phyloP scores from a whole-genome alignment of 2,113 vertebrate genomes.

The Pangasianodon gigas region DNA sequence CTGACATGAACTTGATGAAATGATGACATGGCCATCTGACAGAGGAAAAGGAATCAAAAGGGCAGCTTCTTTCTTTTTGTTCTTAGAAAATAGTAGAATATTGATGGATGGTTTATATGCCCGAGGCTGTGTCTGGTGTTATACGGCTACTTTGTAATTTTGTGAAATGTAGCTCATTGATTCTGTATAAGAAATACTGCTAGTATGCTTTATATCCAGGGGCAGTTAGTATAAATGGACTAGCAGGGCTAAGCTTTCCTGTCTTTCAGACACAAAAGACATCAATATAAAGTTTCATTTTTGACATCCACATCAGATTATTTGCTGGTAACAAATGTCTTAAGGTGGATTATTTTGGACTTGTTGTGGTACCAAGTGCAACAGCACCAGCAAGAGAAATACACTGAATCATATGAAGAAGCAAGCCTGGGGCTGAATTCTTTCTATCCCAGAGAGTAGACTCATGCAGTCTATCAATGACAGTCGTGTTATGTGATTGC shows the following conservation, averaged over 20 bases:
- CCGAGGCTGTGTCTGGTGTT: not conserved
- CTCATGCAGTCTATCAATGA: not conserved
- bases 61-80: not conserved
- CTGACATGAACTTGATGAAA: conserved; percentile 14
- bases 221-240: not conserved
- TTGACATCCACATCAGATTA: not conserved
- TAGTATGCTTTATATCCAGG: not conserved
- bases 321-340: not conserved
- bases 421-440: not conserved
- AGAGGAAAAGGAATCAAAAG: not conserved
- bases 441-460: not conserved
- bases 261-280: not conserved
- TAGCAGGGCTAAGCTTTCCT: not conserved
- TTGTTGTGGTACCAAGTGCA: not conserved
- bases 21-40: conserved; percentile 2
- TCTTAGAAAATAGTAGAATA: not conserved
- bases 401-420: not conserved
- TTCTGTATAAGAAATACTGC: not conserved
- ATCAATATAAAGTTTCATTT: not conserved
- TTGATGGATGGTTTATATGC: not conserved
- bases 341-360: not conserved
- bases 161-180: not conserved
- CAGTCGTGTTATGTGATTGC: not conserved
- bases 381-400: not conserved
- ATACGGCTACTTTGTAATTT: not conserved